These are phyloP conservation scores for Chiridota heheva DNA, from an alignment of 35 echinoderm and acorn worm genomes.

Conservation along the genomic window DNA sequence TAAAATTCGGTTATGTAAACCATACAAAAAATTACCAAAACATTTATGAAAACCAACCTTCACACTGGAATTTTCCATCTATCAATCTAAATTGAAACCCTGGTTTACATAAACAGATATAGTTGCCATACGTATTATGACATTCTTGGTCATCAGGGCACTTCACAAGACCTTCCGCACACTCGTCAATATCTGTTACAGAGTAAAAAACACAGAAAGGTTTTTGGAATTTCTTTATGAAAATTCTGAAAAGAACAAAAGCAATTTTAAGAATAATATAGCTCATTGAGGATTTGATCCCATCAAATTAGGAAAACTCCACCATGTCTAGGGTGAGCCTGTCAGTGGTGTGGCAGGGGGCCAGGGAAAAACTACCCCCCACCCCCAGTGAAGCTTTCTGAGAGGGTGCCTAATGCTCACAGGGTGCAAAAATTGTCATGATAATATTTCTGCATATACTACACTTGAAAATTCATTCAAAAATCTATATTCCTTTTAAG, in stretches of 20 bases:
- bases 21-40: no score
- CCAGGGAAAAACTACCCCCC: not conserved
- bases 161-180: conserved; percentile 26
- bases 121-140: conserved; percentile 90
- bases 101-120: conserved; percentile 70
- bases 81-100: conserved; percentile 66
- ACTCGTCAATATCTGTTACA: conserved; percentile 93
- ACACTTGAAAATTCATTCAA: no score
- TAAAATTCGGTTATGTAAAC: no score
- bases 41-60: conserved; percentile 61
- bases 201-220: not conserved
- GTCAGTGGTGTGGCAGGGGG: not conserved
- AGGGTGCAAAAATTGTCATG: no score
- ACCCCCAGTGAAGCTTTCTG: no score
- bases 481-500: no score
- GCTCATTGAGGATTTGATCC: not conserved
- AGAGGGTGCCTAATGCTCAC: no score
- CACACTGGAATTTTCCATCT: conserved; percentile 56
- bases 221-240: not conserved
- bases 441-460: no score
- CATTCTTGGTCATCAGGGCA: conserved; percentile 71
- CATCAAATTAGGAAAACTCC: not conserved
- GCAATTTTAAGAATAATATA: not conserved
- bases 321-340: not conserved
- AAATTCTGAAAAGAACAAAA: not conserved